phyloP scores from a whole-genome alignment of 2,888 invertebrate species.

The Junonia oenone region DNA sequence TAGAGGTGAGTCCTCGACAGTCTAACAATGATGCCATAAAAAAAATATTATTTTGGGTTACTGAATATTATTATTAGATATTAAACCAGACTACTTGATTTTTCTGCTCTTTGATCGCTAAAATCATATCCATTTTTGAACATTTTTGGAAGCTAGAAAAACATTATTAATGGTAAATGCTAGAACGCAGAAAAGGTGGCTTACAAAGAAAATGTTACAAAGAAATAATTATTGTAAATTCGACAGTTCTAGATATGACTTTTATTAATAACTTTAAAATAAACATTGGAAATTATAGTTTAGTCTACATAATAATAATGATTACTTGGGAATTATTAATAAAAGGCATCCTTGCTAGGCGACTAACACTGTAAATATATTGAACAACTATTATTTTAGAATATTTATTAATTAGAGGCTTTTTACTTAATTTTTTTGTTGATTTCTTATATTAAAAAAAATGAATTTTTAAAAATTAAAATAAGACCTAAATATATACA shows the following conservation, averaged over 20 bases:
- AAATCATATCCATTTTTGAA: background rate
- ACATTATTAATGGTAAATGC: too few species aligned
- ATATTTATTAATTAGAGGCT: background rate
- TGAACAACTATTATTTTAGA: background rate
- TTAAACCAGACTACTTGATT: too few species aligned
- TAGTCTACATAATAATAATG: too few species aligned
- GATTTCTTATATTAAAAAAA: background rate
- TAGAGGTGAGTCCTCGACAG: conserved; percentile 65
- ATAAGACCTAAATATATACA: background rate
- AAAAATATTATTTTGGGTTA: too few species aligned
- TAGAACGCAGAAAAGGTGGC: too few species aligned
- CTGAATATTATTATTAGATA: too few species aligned
- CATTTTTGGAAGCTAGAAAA: too few species aligned
- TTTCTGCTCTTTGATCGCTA: background rate
- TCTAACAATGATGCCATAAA: conserved; percentile 29
- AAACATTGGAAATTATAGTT: too few species aligned
- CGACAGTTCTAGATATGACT: too few species aligned
- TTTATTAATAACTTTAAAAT: too few species aligned
- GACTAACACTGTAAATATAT: conserved; percentile 1
- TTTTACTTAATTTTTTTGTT: background rate
- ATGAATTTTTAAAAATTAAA: background rate
- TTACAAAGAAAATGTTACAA: too few species aligned
- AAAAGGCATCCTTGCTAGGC: conserved; percentile 12
- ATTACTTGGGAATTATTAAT: background rate
- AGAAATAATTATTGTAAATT: background rate